phyloP scores from a whole-genome alignment of 2,797 vertebrate species.

The Neopelma chrysocephalum region DNA sequence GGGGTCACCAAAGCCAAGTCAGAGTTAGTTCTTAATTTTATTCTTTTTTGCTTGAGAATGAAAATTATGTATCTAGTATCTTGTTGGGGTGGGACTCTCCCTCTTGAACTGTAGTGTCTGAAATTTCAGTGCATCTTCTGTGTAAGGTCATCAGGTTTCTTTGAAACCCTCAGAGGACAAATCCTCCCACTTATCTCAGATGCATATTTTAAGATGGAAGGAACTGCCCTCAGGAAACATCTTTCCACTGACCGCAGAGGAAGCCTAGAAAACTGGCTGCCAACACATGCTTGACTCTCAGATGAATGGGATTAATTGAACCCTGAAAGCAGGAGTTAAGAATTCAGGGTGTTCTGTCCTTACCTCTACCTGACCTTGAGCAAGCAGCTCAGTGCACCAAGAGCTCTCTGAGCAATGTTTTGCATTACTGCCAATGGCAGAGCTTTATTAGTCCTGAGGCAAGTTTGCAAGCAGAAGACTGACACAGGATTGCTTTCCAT shows the following conservation, averaged over 20 bases:
- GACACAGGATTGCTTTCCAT: neutral
- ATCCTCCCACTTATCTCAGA: constrained; percentile 31
- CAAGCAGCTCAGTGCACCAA: neutral
- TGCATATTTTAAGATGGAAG: neutral
- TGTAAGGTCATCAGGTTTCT: neutral
- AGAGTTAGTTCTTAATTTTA: neutral
- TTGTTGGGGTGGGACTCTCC: neutral
- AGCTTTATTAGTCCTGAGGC: neutral
- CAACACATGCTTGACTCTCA: constrained; percentile 16
- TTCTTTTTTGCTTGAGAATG: neutral
- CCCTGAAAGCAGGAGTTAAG: constrained; percentile 21
- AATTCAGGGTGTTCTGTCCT: constrained; percentile 34
- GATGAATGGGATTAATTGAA: constrained; percentile 22
- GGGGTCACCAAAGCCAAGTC: neutral
- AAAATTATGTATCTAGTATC: neutral
- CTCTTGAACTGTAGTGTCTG: constrained; percentile 36
- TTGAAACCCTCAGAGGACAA: neutral
- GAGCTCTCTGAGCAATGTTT: neutral
- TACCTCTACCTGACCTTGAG: constrained; percentile 31
- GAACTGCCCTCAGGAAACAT: constrained; percentile 18
- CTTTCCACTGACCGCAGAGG: neutral
- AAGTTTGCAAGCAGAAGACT: neutral
- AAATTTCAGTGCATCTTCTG: neutral
- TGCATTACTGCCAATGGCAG: neutral
- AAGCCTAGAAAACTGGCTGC: neutral